Base-by-base conservation (phyloP, 2,888 invertebrate genomes). In the Syritta pipiens region DNA sequence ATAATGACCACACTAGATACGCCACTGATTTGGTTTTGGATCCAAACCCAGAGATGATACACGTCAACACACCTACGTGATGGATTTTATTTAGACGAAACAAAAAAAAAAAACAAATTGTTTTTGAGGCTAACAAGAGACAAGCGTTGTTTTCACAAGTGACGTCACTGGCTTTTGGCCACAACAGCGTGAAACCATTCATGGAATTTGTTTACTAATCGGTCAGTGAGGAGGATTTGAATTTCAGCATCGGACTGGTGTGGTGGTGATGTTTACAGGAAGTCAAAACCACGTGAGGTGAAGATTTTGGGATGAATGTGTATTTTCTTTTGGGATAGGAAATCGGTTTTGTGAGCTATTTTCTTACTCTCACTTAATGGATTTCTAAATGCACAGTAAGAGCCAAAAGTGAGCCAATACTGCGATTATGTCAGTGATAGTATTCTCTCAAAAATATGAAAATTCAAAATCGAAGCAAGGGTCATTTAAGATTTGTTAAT, bases 1-100 rank as follows among this genome's bases (percentile, higher is more conserved):
- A 51, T 53, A 72, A 65, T 77, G 65, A 72, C 77, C 55, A 22
- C 57, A 72, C 53, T 12, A 40, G 42, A 51, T 59, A 77, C 77
- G 77, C 63, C 57, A 71, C 57, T 26, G 51, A 57, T 63, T 63
- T 59, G 71, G 76, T 65, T 59, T 46, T 32, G 63, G 3, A 48
- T 53, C 32, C 42, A 40, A 14, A 20, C 42, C 14, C 26, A 49
- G 53, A 10, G 12, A 17, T 68, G 19, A 30, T 35, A n/a, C 32
- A 55, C 74, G 74, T 75, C 60, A 60, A 63, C 28, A 65, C 55
- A 24, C 59, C 59, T 71, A 42, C 55, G 62, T 75, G 59, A 14
- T 59, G 51, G 37, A 60, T 57, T 63, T 63, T 7, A n/a, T 30
- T 44, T 37, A 14, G 35, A 17, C 19, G 3, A 53, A 65, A 40